Percentiles rank a stretch among this genome's conserved stretches.
phyloP scores from a whole-genome alignment of 2,797 vertebrate species.

The Trichosurus vulpecula region DNA sequence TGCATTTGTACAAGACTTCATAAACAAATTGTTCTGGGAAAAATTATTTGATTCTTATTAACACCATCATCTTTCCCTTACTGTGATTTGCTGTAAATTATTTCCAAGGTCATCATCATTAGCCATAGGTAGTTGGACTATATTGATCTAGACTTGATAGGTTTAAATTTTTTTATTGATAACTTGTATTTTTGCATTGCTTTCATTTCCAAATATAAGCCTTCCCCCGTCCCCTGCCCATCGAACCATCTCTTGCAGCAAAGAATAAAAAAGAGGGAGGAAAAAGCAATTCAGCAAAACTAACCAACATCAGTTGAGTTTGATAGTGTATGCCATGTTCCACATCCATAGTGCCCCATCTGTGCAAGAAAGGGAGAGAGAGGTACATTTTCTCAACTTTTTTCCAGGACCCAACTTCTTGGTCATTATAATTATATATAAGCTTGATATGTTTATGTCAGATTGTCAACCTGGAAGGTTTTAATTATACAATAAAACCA shows the following conservation, averaged over 20 bases:
- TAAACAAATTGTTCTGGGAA: not conserved
- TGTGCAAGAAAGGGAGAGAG: not conserved
- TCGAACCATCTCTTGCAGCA: not conserved
- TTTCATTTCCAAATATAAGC: not conserved
- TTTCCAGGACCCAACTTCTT: not conserved
- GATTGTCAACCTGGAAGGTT: not conserved
- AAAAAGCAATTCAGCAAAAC: not conserved
- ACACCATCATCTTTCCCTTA: conserved; percentile 54
- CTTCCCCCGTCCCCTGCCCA: not conserved
- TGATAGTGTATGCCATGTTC: not conserved
- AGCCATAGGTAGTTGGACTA: not conserved
- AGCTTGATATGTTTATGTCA: not conserved
- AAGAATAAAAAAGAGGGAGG: not conserved
- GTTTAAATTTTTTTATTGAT: conserved; percentile 24
- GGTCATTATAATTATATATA: not conserved
- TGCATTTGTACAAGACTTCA: not conserved
- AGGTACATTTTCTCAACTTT: not conserved
- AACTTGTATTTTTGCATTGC: not conserved
- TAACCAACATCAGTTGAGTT: not conserved
- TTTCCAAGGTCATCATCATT: conserved; percentile 34
- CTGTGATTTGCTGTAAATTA: conserved; percentile 36
- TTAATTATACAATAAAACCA: conserved; percentile 39
- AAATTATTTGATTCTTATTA: conserved; percentile 43
- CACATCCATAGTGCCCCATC: not conserved
- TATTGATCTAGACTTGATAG: not conserved